Base-by-base conservation (phyloP, 2,888 invertebrate genomes). In the Allygus modestus region DNA sequence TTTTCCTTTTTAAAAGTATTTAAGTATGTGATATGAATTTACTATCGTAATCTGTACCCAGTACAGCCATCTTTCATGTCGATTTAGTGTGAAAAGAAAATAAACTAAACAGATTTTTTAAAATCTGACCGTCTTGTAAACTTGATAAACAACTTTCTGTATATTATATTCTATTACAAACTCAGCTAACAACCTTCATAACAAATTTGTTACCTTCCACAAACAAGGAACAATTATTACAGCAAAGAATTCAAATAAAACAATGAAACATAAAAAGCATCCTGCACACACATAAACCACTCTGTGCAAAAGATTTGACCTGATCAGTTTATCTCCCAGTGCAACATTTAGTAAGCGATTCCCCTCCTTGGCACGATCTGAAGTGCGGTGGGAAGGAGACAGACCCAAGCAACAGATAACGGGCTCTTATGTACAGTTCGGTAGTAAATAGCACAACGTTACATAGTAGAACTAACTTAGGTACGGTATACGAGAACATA, bases 311-410 rank as follows among this genome's bases (percentile, higher is more conserved):
- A 73, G 15, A 41, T 11, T 73, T 41, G 73, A 33, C 65, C 65
- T 31, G 31, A 65, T 69, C 65, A 61, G 65, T 69, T 79, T 65
- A 43, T 41, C 31, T 73, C 26, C 46, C 43, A 31, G 23, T 69
- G 41, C 73, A 82, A 65, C 73, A 73, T 43, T 73, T 33, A 69
- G 17, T 11, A 82, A 33, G 73, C 58, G 65, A 23, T 31, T 65
- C 61, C 89, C 90, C 90, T 90, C 91, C 91, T 90, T 90, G 90
- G 91, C 91, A 91, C 91, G 91, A 91, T 90, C 90, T 89, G 90
- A 89, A 90, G 91, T 91, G 91, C 91, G 91, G 88, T 89, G 87
- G 88, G 89, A 88, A 85, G 86, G 87, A 86, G 85, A 83, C 85
- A 61, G 81, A 85, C 61, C 77, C 65, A 82, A 84, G 73, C 73